phyloP scores from a whole-genome alignment of 2,797 vertebrate species.

The Gadopsis marmoratus region DNA sequence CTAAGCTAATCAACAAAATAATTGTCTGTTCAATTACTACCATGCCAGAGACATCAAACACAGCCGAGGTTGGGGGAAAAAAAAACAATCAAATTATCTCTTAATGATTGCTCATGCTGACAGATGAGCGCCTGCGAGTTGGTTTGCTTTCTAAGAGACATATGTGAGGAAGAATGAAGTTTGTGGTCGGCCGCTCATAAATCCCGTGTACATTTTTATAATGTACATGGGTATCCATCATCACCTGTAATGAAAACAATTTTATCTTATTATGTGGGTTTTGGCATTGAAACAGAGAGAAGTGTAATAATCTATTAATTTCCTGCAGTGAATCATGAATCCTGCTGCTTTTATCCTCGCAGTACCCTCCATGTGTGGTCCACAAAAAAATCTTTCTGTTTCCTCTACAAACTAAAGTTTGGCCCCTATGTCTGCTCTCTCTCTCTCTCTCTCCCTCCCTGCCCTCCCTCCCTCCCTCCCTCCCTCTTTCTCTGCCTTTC shows the following conservation, averaged over 20 bases:
- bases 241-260: constrained; percentile 80
- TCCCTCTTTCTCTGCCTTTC: constrained; percentile 41
- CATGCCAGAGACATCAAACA: constrained; percentile 81
- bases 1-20: constrained; percentile 83
- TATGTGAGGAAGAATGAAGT: constrained; percentile 47
- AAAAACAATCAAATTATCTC: constrained; percentile 82
- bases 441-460: background rate
- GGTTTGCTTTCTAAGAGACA: constrained; percentile 55
- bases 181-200: constrained; percentile 39
- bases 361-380: constrained; percentile 79
- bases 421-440: constrained; percentile 59
- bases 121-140: constrained; percentile 62
- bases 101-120: constrained; percentile 81
- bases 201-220: constrained; percentile 52
- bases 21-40: constrained; percentile 78
- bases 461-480: background rate
- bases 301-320: constrained; percentile 79
- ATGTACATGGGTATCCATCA: constrained; percentile 68
- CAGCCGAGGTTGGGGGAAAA: constrained; percentile 69
- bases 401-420: constrained; percentile 76
- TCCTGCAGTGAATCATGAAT: constrained; percentile 78
- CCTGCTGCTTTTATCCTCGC: constrained; percentile 77
- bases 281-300: constrained; percentile 72
- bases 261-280: constrained; percentile 66
- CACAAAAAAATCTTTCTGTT: constrained; percentile 73